Conservation (phyloP, 2,888 invertebrate genomes). For the Troides helena region DNA sequence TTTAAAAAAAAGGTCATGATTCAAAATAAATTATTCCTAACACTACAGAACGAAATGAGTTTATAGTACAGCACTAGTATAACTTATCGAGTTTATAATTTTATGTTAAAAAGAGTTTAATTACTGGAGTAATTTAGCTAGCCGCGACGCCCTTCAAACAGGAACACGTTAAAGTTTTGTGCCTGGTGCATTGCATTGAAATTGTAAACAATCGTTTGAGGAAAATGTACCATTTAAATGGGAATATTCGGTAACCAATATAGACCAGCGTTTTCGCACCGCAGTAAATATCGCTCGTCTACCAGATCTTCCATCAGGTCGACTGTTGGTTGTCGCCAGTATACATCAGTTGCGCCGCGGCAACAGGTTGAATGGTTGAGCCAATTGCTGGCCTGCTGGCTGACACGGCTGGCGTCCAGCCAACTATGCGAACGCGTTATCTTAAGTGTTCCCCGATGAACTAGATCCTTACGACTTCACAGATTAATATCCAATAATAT, state of each 20-base stretch:
- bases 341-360: neutral
- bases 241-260: neutral
- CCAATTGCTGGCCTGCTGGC: neutral
- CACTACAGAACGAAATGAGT: no score
- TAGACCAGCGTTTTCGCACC: neutral
- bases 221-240: conserved; percentile 4
- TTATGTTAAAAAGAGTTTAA: no score
- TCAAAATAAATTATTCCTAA: no score
- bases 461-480: neutral
- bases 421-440: conserved; percentile 1
- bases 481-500: no score
- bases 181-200: no score
- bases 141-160: no score
- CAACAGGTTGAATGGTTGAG: conserved; percentile 2
- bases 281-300: neutral
- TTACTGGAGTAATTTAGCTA: no score
- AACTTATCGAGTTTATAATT: no score
- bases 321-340: neutral
- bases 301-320: conserved; percentile 1
- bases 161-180: no score
- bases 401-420: conserved; percentile 3
- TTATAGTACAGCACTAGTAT: no score
- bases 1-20: no score
- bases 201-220: neutral
- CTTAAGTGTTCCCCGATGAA: neutral